Base-by-base conservation (phyloP, 1,140 invertebrate species). In the Limonius californicus region DNA sequence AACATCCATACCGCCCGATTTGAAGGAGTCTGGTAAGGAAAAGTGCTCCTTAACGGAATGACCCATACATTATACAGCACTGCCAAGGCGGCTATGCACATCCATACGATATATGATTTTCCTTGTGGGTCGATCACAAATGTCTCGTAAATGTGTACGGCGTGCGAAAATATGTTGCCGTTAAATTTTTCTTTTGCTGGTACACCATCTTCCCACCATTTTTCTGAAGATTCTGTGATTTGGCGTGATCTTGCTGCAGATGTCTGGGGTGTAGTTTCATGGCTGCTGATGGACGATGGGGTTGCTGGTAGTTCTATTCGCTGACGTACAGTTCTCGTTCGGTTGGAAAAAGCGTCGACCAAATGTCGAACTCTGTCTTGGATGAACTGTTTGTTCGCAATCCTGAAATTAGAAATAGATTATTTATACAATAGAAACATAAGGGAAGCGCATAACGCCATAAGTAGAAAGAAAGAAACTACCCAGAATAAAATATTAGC, bases 21-120 rank as follows among this genome's bases (percentile, higher is more conserved):
- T 43, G 84, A 77, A 2, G 78, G 69, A 0, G 86, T 90, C 75
- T 94, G 91, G 77, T 91, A 92, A 0, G 89, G 89, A 76, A 97
- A 97, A 0, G 91, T 85, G 4, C 85, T 85, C 16, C 95, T 80
- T 6, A 97, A 77, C 0, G 92, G 89, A 45, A 97, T 92, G 3
- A 87, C 86, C 82, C 89, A 92, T 19, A 88, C 87, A 72, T 98
- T 97, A 79, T 97, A 98, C 32, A 92, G 79, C 71, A 91, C 94
- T 58, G 86, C 84, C 20, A 89, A 70, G 0, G 88, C 88, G 0
- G 95, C 89, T 6, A 94, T 76, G 27, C 87, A 84, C 43, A 97
- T 81, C 95, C 95, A 97, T 0, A 78, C 78, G 27, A 96, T 84
- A 75, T 95, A 95, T 16, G 82, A 74, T 19, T 77, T 80, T 71